These are phyloP conservation scores for Heliocidaris erythrogramma DNA, from an alignment of 35 echinoderm and acorn worm genomes.

Conservation along the genomic window DNA sequence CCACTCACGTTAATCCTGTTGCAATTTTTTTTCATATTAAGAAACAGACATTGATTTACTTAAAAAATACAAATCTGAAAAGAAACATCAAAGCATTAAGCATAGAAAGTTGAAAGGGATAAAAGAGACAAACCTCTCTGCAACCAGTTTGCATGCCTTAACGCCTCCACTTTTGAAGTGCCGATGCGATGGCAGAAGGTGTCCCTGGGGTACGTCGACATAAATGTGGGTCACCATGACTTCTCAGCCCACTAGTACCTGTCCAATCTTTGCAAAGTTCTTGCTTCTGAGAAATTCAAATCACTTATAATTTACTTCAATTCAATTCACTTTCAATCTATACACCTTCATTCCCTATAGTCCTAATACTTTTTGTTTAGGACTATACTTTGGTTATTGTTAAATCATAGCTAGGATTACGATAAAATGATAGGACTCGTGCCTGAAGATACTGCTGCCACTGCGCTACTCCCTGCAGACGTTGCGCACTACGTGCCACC, in stretches of 20 bases:
- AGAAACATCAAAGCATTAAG: not conserved
- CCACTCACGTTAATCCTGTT: not conserved
- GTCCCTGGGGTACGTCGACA: not conserved
- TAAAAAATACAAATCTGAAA: not conserved
- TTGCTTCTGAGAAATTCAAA: not conserved
- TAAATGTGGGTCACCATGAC: constrained; percentile 8
- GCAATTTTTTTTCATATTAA: not conserved
- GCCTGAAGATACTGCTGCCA: not conserved
- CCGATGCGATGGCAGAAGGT: not conserved
- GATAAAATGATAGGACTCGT: not conserved
- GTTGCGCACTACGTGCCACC: not conserved
- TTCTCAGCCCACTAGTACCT: not conserved
- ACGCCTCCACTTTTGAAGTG: not conserved
- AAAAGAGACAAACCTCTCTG: not conserved
- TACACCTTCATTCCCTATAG: not conserved
- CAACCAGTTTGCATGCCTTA: not conserved
- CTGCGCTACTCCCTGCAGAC: not conserved
- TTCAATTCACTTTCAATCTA: not conserved
- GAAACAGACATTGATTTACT: not conserved
- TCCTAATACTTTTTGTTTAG: not conserved
- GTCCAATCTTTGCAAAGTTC: not conserved
- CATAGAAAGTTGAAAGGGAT: not conserved
- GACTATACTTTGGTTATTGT: not conserved
- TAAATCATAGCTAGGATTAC: not conserved
- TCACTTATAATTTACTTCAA: not conserved